Conservation (phyloP, 2,113 vertebrate species). For the Chaetodon trifascialis region DNA sequence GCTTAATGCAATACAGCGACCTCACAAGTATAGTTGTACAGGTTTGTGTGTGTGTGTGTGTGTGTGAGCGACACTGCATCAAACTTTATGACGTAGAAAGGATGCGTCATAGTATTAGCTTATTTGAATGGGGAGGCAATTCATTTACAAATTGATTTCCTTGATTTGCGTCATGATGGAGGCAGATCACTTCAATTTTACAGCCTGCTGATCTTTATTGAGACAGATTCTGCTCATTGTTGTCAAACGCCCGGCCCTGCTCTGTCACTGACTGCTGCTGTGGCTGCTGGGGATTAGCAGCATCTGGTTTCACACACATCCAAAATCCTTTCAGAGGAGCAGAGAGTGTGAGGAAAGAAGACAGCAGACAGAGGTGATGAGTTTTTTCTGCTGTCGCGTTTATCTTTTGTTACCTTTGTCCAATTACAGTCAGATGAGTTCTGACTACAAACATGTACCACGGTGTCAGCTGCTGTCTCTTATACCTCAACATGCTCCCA, state of each 20-base stretch:
- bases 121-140: constrained; percentile 23
- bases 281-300: neutral
- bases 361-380: neutral
- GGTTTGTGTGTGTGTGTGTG: neutral
- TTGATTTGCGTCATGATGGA: constrained; percentile 37
- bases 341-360: neutral
- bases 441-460: neutral
- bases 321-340: neutral
- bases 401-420: constrained; percentile 2
- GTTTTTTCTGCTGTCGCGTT: neutral
- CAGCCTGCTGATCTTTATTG: constrained; percentile 45
- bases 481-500: neutral
- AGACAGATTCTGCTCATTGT: constrained; percentile 41
- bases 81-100: constrained; percentile 60
- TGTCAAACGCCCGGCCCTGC: neutral
- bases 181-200: constrained; percentile 22
- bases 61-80: constrained; percentile 30
- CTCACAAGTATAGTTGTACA: neutral
- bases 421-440: neutral
- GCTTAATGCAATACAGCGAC: neutral
- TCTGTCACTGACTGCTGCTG: constrained; percentile 3
- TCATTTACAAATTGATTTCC: constrained; percentile 51
- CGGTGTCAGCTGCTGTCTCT: neutral
- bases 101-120: constrained; percentile 52
- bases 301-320: constrained; percentile 31